Evolutionary conservation across 1,140 invertebrate species (phyloP).

Genomic region (Plectrocnemia conspersa): DNA sequence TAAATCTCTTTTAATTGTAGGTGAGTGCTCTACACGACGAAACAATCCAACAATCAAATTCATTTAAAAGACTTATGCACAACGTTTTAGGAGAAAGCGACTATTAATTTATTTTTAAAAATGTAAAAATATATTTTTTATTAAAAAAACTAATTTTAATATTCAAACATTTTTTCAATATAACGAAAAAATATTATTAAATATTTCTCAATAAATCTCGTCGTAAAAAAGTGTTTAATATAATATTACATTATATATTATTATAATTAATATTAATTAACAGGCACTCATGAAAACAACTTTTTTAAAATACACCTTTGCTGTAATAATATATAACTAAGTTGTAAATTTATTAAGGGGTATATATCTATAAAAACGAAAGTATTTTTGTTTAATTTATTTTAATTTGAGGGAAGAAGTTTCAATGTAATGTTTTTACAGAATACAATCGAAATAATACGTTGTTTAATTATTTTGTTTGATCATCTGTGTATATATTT

Average conservation of each 20-base stretch:
- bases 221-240: not conserved
- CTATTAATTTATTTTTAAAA: conserved; percentile 50
- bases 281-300: conserved; percentile 4
- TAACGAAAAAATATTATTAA: not conserved
- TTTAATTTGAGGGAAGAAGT: no score
- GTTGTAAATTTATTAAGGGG: no score
- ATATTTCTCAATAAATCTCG: conserved; percentile 5
- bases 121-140: not conserved
- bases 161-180: not conserved
- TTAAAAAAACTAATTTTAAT: not conserved
- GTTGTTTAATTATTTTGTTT: conserved; percentile 30
- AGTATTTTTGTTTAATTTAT: no score
- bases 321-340: not conserved
- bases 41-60: conserved; percentile 83
- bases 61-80: conserved; percentile 88
- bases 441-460: no score
- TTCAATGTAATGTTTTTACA: no score
- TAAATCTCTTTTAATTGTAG: conserved; percentile 43
- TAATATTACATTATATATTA: conserved; percentile 12
- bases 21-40: conserved; percentile 61
- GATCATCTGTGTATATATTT: conserved; percentile 21
- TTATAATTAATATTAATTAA: conserved; percentile 13
- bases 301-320: conserved; percentile 7
- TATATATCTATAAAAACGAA: no score
- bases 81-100: conserved; percentile 75